A percentile compares a stretch with the other conserved stretches of the same genome.
Evolutionary conservation across 2,888 invertebrate species (phyloP).

Genomic region (Hololepta plana): DNA sequence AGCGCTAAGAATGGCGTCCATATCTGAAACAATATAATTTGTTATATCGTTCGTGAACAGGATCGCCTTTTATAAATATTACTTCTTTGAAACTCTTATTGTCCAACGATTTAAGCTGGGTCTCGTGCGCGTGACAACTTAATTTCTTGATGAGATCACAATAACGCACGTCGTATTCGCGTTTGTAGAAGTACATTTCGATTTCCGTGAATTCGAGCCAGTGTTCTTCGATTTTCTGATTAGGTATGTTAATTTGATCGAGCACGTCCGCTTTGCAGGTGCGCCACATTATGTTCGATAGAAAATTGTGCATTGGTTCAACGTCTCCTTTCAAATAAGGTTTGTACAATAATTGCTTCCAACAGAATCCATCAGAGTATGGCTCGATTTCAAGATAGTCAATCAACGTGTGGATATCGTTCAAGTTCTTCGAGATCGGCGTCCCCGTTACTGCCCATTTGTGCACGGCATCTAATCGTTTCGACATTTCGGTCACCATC

Average conservation of each 20-base stretch:
- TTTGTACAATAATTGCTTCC: constrained; percentile 31
- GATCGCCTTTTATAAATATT: constrained; percentile 6
- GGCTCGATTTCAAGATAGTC: constrained; percentile 41
- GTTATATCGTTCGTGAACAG: constrained; percentile 2
- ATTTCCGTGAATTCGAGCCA: constrained; percentile 48
- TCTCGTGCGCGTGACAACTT: constrained; percentile 24
- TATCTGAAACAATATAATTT: constrained; percentile 23
- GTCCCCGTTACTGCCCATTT: constrained; percentile 66
- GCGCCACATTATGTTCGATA: constrained; percentile 46
- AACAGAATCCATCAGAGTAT: constrained; percentile 31
- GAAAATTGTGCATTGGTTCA: constrained; percentile 30
- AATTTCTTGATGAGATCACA: constrained; percentile 30
- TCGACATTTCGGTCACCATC: constrained; percentile 43
- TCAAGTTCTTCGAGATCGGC: constrained; percentile 24
- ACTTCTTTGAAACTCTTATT: constrained; percentile 25
- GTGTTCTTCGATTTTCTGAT: constrained; percentile 38
- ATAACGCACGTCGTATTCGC: constrained; percentile 35
- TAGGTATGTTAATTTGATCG: constrained; percentile 44
- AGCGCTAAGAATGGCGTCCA: constrained; percentile 44
- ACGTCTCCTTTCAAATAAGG: constrained; percentile 30
- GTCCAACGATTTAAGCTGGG: constrained; percentile 30
- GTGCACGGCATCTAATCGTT: constrained; percentile 35
- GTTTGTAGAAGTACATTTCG: constrained; percentile 54
- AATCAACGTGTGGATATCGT: constrained; percentile 35
- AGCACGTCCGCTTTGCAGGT: constrained; percentile 47